A percentile compares a stretch with the other conserved stretches of the same genome.
Conservation (phyloP, 2,113 vertebrate species). For the Aegypius monachus region DNA sequence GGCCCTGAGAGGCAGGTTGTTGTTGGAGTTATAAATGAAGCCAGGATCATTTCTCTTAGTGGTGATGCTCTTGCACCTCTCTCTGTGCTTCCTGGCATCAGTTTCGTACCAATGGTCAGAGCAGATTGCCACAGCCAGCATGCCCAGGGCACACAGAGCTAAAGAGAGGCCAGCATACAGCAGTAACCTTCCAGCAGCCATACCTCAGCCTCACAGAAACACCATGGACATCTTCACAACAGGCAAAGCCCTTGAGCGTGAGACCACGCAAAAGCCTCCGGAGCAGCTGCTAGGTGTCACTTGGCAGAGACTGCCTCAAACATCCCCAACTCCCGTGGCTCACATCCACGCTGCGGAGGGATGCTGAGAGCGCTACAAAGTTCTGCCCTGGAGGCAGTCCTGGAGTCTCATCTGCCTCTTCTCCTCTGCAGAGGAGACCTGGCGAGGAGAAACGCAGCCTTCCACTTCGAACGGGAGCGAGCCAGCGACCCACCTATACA, state of each 20-base stretch:
- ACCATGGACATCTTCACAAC: slow-evolving; percentile 76
- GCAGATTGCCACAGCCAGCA: slow-evolving; percentile 98
- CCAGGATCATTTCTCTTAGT: slow-evolving; percentile 95
- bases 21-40: slow-evolving; percentile 99
- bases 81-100: slow-evolving; percentile 94
- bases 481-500: background rate
- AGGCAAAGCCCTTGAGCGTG: slow-evolving; percentile 12
- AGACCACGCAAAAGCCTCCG: background rate
- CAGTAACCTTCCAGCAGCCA: slow-evolving; percentile 98
- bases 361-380: slow-evolving; percentile 51
- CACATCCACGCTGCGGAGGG: slow-evolving; percentile 4
- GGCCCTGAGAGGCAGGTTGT: slow-evolving; percentile 94
- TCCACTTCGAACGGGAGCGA: background rate
- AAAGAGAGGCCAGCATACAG: slow-evolving; percentile 97
- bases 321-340: slow-evolving; percentile 18
- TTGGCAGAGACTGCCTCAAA: background rate
- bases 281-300: slow-evolving; percentile 25
- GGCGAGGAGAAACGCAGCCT: background rate
- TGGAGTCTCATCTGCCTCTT: slow-evolving; percentile 51
- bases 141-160: slow-evolving; percentile 94
- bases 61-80: slow-evolving; percentile 94
- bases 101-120: slow-evolving; percentile 99
- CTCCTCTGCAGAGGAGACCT: background rate
- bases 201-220: slow-evolving; percentile 86
- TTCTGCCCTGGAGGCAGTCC: slow-evolving; percentile 51